phyloP scores from a whole-genome alignment of 2,113 vertebrate genomes.

The Pardalotus punctatus region DNA sequence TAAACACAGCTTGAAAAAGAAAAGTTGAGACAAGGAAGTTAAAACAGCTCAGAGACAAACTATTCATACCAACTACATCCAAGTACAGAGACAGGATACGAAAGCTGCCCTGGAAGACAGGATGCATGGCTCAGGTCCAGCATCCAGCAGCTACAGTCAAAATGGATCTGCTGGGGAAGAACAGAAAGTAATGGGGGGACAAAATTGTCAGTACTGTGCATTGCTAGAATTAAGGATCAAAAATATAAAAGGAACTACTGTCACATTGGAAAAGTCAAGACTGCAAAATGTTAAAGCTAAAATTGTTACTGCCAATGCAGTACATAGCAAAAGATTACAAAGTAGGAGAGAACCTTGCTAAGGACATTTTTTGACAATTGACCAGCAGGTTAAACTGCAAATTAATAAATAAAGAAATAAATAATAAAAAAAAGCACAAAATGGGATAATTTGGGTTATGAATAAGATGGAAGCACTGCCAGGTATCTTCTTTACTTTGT shows the following conservation, averaged over 20 bases:
- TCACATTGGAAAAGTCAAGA: not conserved
- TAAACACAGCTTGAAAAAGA: not conserved
- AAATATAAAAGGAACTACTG: not conserved
- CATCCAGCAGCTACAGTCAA: not conserved
- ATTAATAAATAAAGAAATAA: not conserved
- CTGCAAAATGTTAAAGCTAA: not conserved
- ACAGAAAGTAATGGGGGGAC: accelerated
- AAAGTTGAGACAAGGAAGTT: not conserved
- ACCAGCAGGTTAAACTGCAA: not conserved
- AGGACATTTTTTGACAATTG: not conserved
- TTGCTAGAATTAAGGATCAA: not conserved
- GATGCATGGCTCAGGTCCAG: not conserved
- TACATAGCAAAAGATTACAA: not conserved
- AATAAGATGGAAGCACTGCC: not conserved
- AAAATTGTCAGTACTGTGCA: accelerated
- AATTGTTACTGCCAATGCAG: not conserved
- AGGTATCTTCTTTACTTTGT: not conserved
- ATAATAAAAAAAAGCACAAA: not conserved
- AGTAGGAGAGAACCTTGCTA: not conserved
- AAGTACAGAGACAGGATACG: not conserved
- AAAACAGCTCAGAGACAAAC: not conserved
- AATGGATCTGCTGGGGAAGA: not conserved
- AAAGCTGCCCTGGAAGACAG: not conserved
- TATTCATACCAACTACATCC: not conserved
- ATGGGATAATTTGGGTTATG: not conserved